A percentile compares a stretch with the other conserved stretches of the same genome.
These are phyloP conservation scores for Scaptomyza polygonia DNA, from an alignment of 2,888 invertebrate genomes.

Conservation along the genomic window DNA sequence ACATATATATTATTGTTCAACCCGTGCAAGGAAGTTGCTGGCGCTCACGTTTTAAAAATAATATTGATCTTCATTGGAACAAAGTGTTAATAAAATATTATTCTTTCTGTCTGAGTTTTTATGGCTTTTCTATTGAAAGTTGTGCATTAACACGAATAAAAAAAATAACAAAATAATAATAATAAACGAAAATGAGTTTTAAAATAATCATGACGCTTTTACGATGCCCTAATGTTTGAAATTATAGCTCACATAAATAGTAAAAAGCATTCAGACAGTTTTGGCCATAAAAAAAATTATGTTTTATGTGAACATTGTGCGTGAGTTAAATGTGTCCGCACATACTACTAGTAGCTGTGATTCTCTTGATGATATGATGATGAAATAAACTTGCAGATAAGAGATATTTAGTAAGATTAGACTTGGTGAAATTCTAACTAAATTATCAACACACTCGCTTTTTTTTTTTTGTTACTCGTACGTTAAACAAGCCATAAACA, in stretches of 20 bases:
- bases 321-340: slow-evolving; percentile 35
- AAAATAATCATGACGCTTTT: slow-evolving; percentile 74
- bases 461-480: slow-evolving; percentile 5
- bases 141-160: slow-evolving; percentile 48
- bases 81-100: slow-evolving; percentile 77
- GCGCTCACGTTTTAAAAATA: slow-evolving; percentile 74
- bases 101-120: slow-evolving; percentile 38
- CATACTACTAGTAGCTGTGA: slow-evolving; percentile 30
- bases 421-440: slow-evolving; percentile 5
- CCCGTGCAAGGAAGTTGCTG: slow-evolving; percentile 52
- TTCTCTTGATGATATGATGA: slow-evolving; percentile 16
- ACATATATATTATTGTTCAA: too few species aligned
- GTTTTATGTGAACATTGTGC: slow-evolving; percentile 44
- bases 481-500: slow-evolving; percentile 74
- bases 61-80: slow-evolving; percentile 77
- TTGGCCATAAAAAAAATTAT: slow-evolving; percentile 65
- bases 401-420: slow-evolving; percentile 14
- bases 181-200: slow-evolving; percentile 56
- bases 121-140: slow-evolving; percentile 58
- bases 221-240: slow-evolving; percentile 72
- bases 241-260: slow-evolving; percentile 66
- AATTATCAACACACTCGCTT: slow-evolving; percentile 32
- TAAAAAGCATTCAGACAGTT: slow-evolving; percentile 18
- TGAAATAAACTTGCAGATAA: slow-evolving; percentile 1
- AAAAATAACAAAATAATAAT: slow-evolving; percentile 14